phyloP scores from a whole-genome alignment of 1,140 invertebrate genomes.

The Rhyacophila brunnea region DNA sequence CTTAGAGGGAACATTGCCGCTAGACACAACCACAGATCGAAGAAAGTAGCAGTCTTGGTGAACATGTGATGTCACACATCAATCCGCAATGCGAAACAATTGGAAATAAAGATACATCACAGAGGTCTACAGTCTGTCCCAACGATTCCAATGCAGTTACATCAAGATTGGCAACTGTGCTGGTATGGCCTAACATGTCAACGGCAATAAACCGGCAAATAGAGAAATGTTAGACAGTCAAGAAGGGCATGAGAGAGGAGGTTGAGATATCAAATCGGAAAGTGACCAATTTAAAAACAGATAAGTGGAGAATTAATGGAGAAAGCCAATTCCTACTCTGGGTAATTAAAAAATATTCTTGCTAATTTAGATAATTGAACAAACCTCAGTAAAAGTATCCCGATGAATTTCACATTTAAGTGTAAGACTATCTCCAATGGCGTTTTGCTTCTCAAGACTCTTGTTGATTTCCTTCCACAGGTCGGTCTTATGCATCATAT shows the following conservation, averaged over 20 bases:
- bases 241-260: background rate
- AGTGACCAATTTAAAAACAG: background rate
- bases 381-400: constrained; percentile 34
- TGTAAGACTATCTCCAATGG: constrained; percentile 46
- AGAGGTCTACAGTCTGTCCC: no score
- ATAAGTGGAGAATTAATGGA: no score
- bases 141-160: no score
- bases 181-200: no score
- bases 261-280: background rate
- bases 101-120: no score
- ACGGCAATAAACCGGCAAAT: background rate
- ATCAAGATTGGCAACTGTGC: no score
- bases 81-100: no score
- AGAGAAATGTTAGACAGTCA: background rate
- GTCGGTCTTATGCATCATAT: constrained; percentile 51
- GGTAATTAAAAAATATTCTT: background rate
- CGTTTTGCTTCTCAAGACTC: constrained; percentile 45
- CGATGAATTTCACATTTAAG: constrained; percentile 56
- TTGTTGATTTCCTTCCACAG: constrained; percentile 56
- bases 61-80: no score
- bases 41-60: no score
- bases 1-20: no score
- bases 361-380: background rate
- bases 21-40: no score
- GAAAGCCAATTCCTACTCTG: background rate